A percentile compares a stretch with the other conserved stretches of the same genome.
Evolutionary conservation across 2,888 invertebrate genomes (phyloP).

Genomic region (Heliconius charithonia): DNA sequence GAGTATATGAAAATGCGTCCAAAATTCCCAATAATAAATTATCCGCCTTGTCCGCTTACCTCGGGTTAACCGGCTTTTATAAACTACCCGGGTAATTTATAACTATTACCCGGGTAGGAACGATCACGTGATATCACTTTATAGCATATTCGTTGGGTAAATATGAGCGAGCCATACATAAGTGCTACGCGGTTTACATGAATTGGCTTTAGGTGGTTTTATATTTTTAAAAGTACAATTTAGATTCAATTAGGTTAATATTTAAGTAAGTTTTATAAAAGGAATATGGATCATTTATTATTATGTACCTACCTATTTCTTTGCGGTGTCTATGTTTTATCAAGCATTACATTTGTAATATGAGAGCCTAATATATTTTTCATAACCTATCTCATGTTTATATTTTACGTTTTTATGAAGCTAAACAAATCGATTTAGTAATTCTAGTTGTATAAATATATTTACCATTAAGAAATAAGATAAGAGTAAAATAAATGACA

Average conservation of each 20-base stretch:
- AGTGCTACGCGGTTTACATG: slow-evolving; percentile 41
- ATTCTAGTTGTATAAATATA: background rate
- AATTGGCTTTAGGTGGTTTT: slow-evolving; percentile 40
- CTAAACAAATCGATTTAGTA: background rate
- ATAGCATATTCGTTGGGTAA: slow-evolving; percentile 80
- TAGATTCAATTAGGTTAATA: slow-evolving; percentile 17
- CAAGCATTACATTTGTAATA: too few relatives aligned
- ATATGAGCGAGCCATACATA: slow-evolving; percentile 72
- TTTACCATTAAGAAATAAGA: background rate
- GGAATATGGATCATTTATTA: background rate
- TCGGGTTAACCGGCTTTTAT: slow-evolving; percentile 84
- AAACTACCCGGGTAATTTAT: slow-evolving; percentile 83
- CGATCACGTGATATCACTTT: slow-evolving; percentile 84
- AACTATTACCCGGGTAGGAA: slow-evolving; percentile 81
- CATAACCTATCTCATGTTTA: background rate
- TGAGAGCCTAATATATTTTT: too few relatives aligned
- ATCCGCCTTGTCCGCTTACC: slow-evolving; percentile 82
- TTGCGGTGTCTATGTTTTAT: background rate
- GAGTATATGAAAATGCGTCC: slow-evolving; percentile 74
- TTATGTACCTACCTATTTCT: background rate
- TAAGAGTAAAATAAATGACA: background rate
- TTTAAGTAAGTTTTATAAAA: background rate
- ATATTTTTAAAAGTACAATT: slow-evolving; percentile 27
- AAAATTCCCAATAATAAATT: slow-evolving; percentile 83
- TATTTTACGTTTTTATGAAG: background rate